Percentiles rank a stretch among this genome's conserved stretches.
Evolutionary conservation across 2,113 vertebrate species (phyloP).

Genomic region (Malaclemys terrapin): DNA sequence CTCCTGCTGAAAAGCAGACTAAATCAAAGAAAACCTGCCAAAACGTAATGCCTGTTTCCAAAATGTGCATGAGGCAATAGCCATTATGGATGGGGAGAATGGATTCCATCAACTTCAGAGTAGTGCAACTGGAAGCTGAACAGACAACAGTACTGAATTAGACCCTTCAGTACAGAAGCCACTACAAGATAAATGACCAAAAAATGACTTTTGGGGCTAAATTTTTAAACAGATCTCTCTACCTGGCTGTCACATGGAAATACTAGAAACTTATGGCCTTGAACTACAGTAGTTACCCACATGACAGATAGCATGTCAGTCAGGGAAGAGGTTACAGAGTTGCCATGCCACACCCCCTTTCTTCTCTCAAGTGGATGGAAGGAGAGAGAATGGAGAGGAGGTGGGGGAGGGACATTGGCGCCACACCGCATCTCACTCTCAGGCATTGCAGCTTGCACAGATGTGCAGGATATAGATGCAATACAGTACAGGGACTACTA

Average conservation of each 20-base stretch:
- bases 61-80: not conserved
- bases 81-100: not conserved
- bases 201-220: not conserved
- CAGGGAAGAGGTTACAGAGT: not conserved
- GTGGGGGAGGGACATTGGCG: not conserved
- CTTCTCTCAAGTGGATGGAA: not conserved
- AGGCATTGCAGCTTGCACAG: not conserved
- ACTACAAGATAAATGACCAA: not conserved
- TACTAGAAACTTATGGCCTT: not conserved
- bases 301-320: not conserved
- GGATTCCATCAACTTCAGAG: not conserved
- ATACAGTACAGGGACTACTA: not conserved
- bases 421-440: not conserved
- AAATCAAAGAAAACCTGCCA: not conserved
- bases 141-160: not conserved
- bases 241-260: not conserved
- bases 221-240: not conserved
- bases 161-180: not conserved
- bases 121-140: not conserved
- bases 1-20: not conserved
- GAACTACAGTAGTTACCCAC: not conserved
- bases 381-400: not conserved
- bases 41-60: not conserved
- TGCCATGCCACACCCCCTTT: not conserved
- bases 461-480: not conserved